These are phyloP conservation scores for Meteorus sp. DNA, from an alignment of 1,140 invertebrate species.

Conservation along the genomic window DNA sequence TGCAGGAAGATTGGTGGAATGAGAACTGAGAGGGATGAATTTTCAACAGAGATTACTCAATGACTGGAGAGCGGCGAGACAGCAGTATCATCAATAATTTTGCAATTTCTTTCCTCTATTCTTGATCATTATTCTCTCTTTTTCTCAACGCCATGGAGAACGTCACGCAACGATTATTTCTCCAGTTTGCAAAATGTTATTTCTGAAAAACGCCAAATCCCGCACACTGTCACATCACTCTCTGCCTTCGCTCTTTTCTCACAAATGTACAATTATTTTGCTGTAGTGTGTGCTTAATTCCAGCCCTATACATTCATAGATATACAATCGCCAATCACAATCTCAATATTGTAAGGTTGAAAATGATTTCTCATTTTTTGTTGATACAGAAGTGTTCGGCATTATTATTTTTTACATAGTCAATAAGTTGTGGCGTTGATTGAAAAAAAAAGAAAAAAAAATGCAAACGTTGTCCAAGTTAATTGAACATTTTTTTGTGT, in stretches of 20 bases:
- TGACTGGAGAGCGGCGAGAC: slow-evolving; percentile 40
- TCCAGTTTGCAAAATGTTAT: slow-evolving; percentile 40
- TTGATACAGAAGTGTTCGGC: neutral
- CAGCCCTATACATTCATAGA: no score
- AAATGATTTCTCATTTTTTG: no score
- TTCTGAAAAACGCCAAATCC: no score
- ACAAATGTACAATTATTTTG: no score
- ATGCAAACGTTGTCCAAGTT: neutral
- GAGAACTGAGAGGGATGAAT: slow-evolving; percentile 27
- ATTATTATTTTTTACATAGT: neutral
- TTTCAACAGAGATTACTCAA: slow-evolving; percentile 37
- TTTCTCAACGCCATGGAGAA: slow-evolving; percentile 33
- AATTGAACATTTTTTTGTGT: slow-evolving; percentile 52
- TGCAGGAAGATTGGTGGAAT: slow-evolving; percentile 47
- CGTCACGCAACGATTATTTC: slow-evolving; percentile 57
- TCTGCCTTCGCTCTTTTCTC: no score
- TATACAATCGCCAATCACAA: no score
- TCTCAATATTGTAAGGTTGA: no score
- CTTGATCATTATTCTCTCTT: neutral
- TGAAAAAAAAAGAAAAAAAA: no score
- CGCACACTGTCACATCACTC: no score
- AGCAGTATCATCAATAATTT: slow-evolving; percentile 37
- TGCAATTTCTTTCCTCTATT: neutral
- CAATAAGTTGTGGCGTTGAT: no score
- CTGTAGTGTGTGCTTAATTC: no score